phyloP scores from a whole-genome alignment of 2,888 invertebrate species.

The Hypercompe scribonia region DNA sequence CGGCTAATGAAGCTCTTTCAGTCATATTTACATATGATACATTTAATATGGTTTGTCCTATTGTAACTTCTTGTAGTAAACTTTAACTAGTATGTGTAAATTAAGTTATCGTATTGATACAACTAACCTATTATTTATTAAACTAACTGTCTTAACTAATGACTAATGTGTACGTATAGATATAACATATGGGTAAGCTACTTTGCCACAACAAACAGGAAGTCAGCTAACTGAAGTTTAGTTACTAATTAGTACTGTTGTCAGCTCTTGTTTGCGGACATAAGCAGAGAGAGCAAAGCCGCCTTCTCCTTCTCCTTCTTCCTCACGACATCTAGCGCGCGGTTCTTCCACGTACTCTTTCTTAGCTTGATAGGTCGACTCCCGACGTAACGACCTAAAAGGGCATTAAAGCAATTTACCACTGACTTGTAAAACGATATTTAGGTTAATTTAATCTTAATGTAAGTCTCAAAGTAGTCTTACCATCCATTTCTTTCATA shows the following conservation, averaged over 20 bases:
- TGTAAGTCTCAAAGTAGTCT: constrained; percentile 57
- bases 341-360: constrained; percentile 98
- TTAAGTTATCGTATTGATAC: too few species aligned
- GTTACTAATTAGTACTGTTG: constrained; percentile 28
- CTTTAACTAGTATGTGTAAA: background rate
- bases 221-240: background rate
- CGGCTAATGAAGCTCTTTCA: background rate
- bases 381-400: constrained; percentile 97
- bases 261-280: constrained; percentile 86
- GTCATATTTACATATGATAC: too few species aligned
- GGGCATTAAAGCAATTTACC: background rate
- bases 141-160: background rate
- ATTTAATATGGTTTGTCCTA: too few species aligned
- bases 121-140: too few species aligned
- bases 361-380: constrained; percentile 98
- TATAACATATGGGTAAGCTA: background rate
- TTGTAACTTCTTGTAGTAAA: background rate
- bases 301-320: constrained; percentile 99
- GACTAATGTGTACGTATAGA: too few species aligned
- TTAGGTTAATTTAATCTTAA: background rate
- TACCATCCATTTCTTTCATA: constrained; percentile 99
- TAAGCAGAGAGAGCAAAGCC: constrained; percentile 91
- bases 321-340: constrained; percentile 96
- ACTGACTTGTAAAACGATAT: too few species aligned
- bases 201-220: background rate